A percentile compares a stretch with the other conserved stretches of the same genome.
Evolutionary conservation across 2,888 invertebrate species (phyloP).

Genomic region (Chymomyza fuscimana): DNA sequence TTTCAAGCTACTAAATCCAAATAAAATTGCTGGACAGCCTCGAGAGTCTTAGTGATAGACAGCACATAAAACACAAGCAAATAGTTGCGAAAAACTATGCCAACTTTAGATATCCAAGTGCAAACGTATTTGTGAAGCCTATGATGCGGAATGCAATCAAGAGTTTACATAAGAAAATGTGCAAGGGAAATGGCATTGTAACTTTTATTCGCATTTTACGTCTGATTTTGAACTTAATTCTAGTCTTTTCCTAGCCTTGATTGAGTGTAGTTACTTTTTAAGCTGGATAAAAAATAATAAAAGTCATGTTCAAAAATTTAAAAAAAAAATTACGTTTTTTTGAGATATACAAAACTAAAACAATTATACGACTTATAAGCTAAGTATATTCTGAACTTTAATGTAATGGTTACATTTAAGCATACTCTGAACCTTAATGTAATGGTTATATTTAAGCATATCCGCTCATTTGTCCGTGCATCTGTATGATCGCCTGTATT

Average conservation of each 20-base stretch:
- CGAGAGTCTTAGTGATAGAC: neutral
- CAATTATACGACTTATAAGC: no score
- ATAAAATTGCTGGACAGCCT: constrained; percentile 27
- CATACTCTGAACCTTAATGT: no score
- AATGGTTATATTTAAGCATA: no score
- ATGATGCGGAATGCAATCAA: constrained; percentile 26
- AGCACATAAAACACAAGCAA: constrained; percentile 20
- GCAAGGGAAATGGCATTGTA: constrained; percentile 9
- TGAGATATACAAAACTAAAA: no score
- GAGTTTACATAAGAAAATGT: constrained; percentile 23
- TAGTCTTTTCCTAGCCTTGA: constrained; percentile 18
- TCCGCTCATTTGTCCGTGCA: no score
- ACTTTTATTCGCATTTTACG: constrained; percentile 36
- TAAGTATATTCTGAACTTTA: no score
- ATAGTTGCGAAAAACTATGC: constrained; percentile 35
- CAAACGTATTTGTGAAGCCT: neutral
- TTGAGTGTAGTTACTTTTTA: neutral
- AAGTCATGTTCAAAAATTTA: no score
- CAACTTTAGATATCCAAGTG: constrained; percentile 30
- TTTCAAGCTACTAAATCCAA: constrained; percentile 20
- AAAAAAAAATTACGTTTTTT: no score
- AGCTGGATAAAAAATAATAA: no score
- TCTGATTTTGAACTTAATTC: constrained; percentile 36
- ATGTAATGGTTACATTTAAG: no score
- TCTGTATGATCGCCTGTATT: no score